These are phyloP conservation scores for Drosophila meridionalis DNA, from an alignment of 2,888 invertebrate species.

Conservation along the genomic window DNA sequence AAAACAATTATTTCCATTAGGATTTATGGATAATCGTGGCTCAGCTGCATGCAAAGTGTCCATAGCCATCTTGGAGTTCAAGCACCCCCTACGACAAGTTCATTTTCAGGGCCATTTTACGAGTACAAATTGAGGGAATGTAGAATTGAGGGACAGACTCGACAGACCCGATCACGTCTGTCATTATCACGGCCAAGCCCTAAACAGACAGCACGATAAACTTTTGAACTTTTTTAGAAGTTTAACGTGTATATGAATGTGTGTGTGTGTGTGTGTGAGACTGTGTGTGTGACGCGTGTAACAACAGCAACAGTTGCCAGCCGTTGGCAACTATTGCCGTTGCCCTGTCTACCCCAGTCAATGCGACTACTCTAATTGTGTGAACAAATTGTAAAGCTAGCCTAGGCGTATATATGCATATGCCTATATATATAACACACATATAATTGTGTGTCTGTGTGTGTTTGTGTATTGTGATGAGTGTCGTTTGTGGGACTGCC, in stretches of 20 bases:
- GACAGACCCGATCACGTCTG: conserved; percentile 22
- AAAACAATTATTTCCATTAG: not conserved
- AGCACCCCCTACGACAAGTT: conserved; percentile 33
- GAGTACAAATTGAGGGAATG: conserved; percentile 61
- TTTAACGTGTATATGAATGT: conserved; percentile 25
- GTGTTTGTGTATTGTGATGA: conserved; percentile 43
- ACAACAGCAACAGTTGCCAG: conserved; percentile 34
- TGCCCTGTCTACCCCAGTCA: conserved; percentile 1
- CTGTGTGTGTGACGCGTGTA: conserved; percentile 50
- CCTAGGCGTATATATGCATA: conserved; percentile 2
- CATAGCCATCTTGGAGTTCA: conserved; percentile 38
- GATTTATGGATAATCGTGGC: not conserved
- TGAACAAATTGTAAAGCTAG: conserved; percentile 54
- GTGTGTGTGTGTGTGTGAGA: conserved; percentile 8
- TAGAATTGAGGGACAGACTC: conserved; percentile 4
- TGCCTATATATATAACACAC: not conserved
- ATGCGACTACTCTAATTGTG: conserved; percentile 57
- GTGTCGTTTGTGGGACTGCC: conserved; percentile 50
- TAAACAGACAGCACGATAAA: conserved; percentile 65
- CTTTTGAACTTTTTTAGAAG: conserved; percentile 70
- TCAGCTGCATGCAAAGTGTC: not conserved
- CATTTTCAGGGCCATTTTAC: conserved; percentile 66
- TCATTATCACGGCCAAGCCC: conserved; percentile 78
- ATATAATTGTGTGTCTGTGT: not conserved
- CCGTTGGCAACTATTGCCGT: conserved; percentile 49